Evolutionary conservation across 2,888 invertebrate genomes (phyloP).

Genomic region (Lasioglossum leucozonium): DNA sequence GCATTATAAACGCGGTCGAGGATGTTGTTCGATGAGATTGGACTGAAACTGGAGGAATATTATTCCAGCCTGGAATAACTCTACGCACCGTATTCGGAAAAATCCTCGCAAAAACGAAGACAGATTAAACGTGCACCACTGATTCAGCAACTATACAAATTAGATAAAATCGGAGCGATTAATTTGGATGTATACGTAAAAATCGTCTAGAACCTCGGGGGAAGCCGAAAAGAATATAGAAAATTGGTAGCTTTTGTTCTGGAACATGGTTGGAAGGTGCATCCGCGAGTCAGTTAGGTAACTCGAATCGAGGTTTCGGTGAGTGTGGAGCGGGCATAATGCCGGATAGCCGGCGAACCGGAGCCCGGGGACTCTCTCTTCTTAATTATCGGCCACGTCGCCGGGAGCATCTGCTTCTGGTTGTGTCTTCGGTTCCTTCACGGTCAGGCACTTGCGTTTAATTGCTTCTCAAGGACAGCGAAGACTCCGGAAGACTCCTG

Average conservation of each 20-base stretch:
- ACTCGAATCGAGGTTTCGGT: constrained; percentile 2
- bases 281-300: not conserved
- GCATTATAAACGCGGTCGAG: not conserved
- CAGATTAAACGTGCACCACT: not conserved
- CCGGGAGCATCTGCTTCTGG: constrained; percentile 36
- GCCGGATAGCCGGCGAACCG: constrained; percentile 27
- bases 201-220: no score
- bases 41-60: not conserved
- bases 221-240: not conserved
- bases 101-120: not conserved
- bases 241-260: not conserved
- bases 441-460: constrained; percentile 54
- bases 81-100: not conserved
- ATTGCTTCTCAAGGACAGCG: constrained; percentile 57
- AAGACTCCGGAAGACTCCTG: constrained; percentile 38
- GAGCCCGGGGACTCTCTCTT: constrained; percentile 60
- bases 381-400: constrained; percentile 62
- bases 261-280: not conserved
- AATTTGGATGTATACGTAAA: not conserved
- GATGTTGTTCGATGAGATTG: not conserved
- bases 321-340: constrained; percentile 28
- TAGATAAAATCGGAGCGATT: not conserved
- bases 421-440: constrained; percentile 26
- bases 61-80: not conserved
- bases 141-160: not conserved